Evolutionary conservation across 2,797 vertebrate genomes (phyloP).

Genomic region (Danio choprae): DNA sequence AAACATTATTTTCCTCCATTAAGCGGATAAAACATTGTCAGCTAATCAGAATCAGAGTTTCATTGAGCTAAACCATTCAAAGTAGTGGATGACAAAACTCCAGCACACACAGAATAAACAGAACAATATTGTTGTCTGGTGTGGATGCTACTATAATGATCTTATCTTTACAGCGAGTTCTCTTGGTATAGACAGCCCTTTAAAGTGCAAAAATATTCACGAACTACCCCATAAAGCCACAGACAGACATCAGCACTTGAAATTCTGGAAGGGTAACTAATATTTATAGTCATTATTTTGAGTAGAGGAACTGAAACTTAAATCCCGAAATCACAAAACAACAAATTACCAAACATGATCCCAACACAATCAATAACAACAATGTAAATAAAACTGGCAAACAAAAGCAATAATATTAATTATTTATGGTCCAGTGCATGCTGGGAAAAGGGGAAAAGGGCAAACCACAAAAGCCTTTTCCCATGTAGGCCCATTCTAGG

Average conservation of each 20-base stretch:
- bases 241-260: neutral
- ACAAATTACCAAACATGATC: conserved; percentile 14
- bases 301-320: neutral
- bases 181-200: no score
- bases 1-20: no score
- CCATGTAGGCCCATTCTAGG: conserved; percentile 13
- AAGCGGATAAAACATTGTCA: no score
- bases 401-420: conserved; percentile 19
- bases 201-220: no score
- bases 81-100: no score
- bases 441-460: conserved; percentile 23
- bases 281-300: neutral
- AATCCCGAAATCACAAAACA: conserved; percentile 6
- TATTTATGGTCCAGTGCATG: conserved; percentile 29
- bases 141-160: no score
- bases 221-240: neutral
- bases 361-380: conserved; percentile 12
- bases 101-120: no score
- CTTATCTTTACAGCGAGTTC: no score
- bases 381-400: conserved; percentile 32
- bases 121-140: no score
- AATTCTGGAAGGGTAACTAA: neutral
- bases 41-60: no score
- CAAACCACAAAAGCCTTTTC: conserved; percentile 38
- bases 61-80: no score